A percentile compares a stretch with the other conserved stretches of the same genome.
phyloP scores from a whole-genome alignment of 2,888 invertebrate species.

The Cantharis rufa region DNA sequence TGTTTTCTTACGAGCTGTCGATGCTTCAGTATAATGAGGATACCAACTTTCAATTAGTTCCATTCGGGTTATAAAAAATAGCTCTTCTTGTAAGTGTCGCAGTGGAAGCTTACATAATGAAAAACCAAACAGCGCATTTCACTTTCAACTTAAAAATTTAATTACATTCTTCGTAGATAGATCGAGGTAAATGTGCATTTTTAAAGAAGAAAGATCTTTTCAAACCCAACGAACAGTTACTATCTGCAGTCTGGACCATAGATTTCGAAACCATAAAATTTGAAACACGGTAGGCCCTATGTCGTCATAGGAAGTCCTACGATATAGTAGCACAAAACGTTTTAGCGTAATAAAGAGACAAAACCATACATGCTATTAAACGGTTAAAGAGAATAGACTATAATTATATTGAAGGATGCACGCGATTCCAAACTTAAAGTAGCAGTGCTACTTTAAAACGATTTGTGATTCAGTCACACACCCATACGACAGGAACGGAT shows the following conservation, averaged over 20 bases:
- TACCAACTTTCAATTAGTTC: neutral
- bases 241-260: neutral
- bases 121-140: neutral
- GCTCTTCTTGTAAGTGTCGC: neutral
- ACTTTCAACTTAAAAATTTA: neutral
- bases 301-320: neutral
- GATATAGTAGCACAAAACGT: conserved; percentile 28
- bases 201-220: neutral
- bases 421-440: conserved; percentile 40
- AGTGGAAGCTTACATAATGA: neutral
- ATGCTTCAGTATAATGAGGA: neutral
- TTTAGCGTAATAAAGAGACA: conserved; percentile 37
- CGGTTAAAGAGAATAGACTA: conserved; percentile 40
- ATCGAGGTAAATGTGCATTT: neutral
- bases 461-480: conserved; percentile 42
- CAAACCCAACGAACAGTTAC: neutral
- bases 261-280: neutral
- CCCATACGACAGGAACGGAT: conserved; percentile 43
- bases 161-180: neutral
- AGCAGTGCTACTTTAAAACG: conserved; percentile 45
- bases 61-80: neutral
- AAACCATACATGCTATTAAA: conserved; percentile 39
- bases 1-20: neutral
- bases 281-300: neutral
- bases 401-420: conserved; percentile 40